These are phyloP conservation scores for Drosophila funebris DNA, from an alignment of 1,140 invertebrate species.

Conservation along the genomic window DNA sequence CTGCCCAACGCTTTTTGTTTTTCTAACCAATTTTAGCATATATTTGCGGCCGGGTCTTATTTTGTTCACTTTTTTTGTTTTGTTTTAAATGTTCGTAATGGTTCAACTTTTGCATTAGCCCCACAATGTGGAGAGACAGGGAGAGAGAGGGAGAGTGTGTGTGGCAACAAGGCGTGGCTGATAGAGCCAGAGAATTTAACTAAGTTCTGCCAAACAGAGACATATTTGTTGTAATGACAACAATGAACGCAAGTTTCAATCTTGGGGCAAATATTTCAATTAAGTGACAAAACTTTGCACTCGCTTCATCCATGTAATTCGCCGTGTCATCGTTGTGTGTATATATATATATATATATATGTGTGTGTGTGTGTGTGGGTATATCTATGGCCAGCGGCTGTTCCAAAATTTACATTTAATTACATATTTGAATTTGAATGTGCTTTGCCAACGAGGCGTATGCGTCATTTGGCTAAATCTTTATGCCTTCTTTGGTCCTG, in stretches of 20 bases:
- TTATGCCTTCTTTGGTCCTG: background rate
- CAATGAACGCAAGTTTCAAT: constrained; percentile 69
- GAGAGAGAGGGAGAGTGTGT: constrained; percentile 4
- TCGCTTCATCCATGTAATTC: constrained; percentile 52
- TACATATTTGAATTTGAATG: constrained; percentile 72
- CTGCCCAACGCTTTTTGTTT: constrained; percentile 35
- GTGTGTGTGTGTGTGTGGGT: constrained; percentile 20
- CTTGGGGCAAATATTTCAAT: constrained; percentile 77
- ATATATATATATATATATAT: constrained; percentile 12
- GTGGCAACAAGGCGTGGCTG: constrained; percentile 28
- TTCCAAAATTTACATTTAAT: constrained; percentile 76
- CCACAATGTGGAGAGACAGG: constrained; percentile 21
- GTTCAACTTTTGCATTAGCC: constrained; percentile 69
- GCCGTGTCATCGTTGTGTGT: constrained; percentile 36
- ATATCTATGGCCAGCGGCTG: constrained; percentile 10
- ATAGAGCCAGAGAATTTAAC: constrained; percentile 36
- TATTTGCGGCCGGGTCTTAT: constrained; percentile 62
- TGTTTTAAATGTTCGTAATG: constrained; percentile 46
- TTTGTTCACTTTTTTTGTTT: constrained; percentile 51
- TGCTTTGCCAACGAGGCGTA: constrained; percentile 52
- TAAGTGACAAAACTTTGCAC: constrained; percentile 76
- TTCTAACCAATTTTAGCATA: constrained; percentile 63
- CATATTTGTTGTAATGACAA: constrained; percentile 59
- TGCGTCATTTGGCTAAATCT: constrained; percentile 41
- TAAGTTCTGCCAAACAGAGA: constrained; percentile 37